Evolutionary conservation across 2,888 invertebrate species (phyloP).

Genomic region (Metacarcinus magister): DNA sequence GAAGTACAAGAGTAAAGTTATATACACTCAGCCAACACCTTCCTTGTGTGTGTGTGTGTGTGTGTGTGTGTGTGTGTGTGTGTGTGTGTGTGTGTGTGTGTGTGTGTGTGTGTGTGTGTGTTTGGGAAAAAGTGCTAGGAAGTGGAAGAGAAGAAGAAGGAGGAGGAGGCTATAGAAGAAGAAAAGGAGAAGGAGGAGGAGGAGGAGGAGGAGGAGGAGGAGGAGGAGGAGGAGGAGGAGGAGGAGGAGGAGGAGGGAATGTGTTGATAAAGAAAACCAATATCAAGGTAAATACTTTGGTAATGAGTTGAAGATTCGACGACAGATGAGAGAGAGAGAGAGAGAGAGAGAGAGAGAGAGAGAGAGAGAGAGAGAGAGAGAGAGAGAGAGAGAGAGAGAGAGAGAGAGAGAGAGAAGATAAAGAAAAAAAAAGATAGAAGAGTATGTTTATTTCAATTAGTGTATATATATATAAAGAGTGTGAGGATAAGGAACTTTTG

Average conservation of each 20-base stretch:
- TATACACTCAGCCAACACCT: too few species aligned
- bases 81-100: neutral
- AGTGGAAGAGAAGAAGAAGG: too few species aligned
- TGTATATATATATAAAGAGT: too few species aligned
- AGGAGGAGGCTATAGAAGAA: too few species aligned
- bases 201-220: neutral
- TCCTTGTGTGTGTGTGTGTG: too few species aligned
- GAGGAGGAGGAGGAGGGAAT: neutral
- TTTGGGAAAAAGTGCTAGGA: neutral
- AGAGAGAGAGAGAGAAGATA: neutral
- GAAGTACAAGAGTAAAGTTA: too few species aligned
- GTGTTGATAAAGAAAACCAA: constrained; percentile 5
- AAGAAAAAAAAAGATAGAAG: neutral
- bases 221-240: neutral
- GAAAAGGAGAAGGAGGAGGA: too few species aligned
- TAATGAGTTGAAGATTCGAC: constrained; percentile 1
- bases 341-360: neutral
- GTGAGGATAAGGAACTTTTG: too few species aligned
- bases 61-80: too few species aligned
- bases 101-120: constrained; percentile 19
- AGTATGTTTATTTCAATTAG: neutral
- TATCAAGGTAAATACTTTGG: neutral
- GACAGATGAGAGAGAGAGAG: constrained; percentile 15
- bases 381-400: constrained; percentile 26
- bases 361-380: neutral